Evolutionary conservation across 2,888 invertebrate species (phyloP).

Genomic region (Pseudeuparius sepicola): DNA sequence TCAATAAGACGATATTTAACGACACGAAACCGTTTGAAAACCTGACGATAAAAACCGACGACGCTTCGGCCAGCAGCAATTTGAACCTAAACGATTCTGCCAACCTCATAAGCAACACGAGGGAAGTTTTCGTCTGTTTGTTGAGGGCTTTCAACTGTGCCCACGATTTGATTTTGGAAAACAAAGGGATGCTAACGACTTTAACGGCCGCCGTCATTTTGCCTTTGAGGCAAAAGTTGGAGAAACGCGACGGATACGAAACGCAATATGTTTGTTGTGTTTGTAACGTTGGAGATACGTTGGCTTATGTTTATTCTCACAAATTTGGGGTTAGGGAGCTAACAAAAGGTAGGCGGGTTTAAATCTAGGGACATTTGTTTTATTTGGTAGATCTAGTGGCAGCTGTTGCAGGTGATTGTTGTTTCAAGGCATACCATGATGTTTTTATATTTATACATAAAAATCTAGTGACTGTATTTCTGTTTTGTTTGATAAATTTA

Average conservation of each 20-base stretch:
- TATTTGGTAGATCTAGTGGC: neutral
- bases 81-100: slow-evolving; percentile 21
- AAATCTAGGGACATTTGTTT: too few species aligned
- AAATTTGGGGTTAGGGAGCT: slow-evolving; percentile 72
- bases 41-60: slow-evolving; percentile 30
- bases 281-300: slow-evolving; percentile 82
- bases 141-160: slow-evolving; percentile 75
- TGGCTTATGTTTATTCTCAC: slow-evolving; percentile 76
- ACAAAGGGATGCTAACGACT: slow-evolving; percentile 74
- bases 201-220: slow-evolving; percentile 70
- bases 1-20: slow-evolving; percentile 59
- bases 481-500: too few species aligned
- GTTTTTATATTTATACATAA: too few species aligned
- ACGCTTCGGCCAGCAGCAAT: slow-evolving; percentile 10
- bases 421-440: too few species aligned
- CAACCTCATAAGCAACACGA: slow-evolving; percentile 42
- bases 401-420: slow-evolving; percentile 4
- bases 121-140: slow-evolving; percentile 68
- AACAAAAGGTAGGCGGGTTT: slow-evolving; percentile 50
- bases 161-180: slow-evolving; percentile 72
- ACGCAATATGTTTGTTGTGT: slow-evolving; percentile 64
- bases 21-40: slow-evolving; percentile 37
- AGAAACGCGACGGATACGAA: slow-evolving; percentile 21
- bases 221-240: slow-evolving; percentile 41
- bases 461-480: too few species aligned